Evolutionary conservation across 2,888 invertebrate genomes (phyloP).

Genomic region (Drosophila mercatorum): DNA sequence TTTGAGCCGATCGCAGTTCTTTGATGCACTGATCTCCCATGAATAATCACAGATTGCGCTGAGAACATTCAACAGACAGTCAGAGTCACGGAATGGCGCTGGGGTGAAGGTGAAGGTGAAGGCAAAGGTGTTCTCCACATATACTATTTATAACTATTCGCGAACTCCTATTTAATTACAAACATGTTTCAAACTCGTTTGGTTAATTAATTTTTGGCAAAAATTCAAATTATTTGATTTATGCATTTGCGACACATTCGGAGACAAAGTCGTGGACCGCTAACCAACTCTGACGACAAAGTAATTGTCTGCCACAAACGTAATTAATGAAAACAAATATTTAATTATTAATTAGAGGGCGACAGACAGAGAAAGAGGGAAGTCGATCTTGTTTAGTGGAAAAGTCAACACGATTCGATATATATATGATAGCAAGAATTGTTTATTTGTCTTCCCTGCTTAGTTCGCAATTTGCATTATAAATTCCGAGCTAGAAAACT

Average conservation of each 20-base stretch:
- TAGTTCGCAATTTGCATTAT: constrained; percentile 6
- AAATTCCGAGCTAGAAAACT: neutral
- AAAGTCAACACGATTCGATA: neutral
- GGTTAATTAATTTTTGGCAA: constrained; percentile 33
- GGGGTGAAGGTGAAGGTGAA: constrained; percentile 45
- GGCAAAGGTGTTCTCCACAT: constrained; percentile 28
- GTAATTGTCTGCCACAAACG: neutral
- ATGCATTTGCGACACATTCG: neutral
- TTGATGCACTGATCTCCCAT: constrained; percentile 28
- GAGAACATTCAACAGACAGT: constrained; percentile 11
- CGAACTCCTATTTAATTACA: constrained; percentile 26
- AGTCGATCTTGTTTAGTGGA: constrained; percentile 5
- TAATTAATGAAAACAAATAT: constrained; percentile 2
- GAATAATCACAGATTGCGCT: constrained; percentile 18
- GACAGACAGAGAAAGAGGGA: neutral
- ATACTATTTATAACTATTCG: constrained; percentile 3
- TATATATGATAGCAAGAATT: neutral
- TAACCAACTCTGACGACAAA: constrained; percentile 3
- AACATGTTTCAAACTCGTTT: constrained; percentile 33
- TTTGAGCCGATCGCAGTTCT: constrained; percentile 3
- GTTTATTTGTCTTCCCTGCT: neutral
- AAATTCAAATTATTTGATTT: constrained; percentile 32
- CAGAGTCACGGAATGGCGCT: constrained; percentile 29
- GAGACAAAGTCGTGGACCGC: neutral
- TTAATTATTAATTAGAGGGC: neutral